Percentiles rank a stretch among this genome's conserved stretches.
These are phyloP conservation scores for Balaenoptera acutorostrata DNA, from an alignment of 2,113 vertebrate genomes.

Conservation along the genomic window DNA sequence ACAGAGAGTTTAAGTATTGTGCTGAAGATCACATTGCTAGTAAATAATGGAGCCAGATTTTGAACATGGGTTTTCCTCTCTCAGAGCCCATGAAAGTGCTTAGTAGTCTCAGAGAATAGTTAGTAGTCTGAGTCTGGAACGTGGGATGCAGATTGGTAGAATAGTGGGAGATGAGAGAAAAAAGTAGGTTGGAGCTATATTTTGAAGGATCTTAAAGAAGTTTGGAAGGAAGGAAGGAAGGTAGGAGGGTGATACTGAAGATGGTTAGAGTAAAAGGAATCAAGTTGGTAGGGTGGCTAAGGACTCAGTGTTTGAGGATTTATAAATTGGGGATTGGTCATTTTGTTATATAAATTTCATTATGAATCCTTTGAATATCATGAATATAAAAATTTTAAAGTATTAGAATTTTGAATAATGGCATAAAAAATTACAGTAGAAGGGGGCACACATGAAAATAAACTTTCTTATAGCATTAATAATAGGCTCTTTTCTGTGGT, in stretches of 20 bases:
- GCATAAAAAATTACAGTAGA: background rate
- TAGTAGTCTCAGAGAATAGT: background rate
- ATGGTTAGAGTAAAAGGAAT: background rate
- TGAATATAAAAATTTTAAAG: conserved; percentile 8
- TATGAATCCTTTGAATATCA: conserved; percentile 13
- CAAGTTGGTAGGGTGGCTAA: background rate
- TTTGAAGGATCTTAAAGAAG: background rate
- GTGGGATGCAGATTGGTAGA: background rate
- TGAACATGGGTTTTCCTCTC: conserved; percentile 6
- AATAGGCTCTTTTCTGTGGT: conserved; percentile 24
- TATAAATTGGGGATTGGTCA: background rate
- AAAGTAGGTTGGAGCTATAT: background rate
- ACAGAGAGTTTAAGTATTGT: background rate
- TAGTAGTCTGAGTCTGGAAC: background rate
- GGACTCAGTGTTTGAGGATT: background rate
- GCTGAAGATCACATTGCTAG: background rate
- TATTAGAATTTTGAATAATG: background rate
- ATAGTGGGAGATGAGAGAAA: background rate
- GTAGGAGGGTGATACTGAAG: background rate
- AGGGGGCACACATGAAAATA: background rate
- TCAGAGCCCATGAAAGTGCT: background rate
- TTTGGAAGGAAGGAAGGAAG: background rate
- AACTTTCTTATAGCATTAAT: background rate
- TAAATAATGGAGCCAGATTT: background rate
- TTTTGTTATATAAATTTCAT: conserved; percentile 36